Conservation (phyloP, 64 coral and sea anemone species). For the Stichodactyla helianthus region DNA sequence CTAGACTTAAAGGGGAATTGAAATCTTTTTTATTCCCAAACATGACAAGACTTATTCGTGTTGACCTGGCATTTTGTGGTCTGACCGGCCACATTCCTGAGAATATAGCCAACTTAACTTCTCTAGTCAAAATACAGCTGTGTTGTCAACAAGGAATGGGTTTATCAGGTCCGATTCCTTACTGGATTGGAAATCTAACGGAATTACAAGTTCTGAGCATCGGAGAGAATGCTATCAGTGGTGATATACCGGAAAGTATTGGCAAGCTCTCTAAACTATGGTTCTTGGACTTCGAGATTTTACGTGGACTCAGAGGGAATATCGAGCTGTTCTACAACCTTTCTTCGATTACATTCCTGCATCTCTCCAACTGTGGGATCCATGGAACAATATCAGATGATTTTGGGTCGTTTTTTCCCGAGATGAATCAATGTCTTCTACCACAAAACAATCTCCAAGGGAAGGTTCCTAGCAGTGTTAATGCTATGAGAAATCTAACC, state of each 20-base stretch:
- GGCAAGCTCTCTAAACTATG: conserved; percentile 46
- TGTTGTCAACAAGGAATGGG: conserved; percentile 59
- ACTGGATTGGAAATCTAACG: conserved; percentile 56
- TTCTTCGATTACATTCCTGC: conserved; percentile 48
- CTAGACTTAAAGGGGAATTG: conserved; percentile 23
- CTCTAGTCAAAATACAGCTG: conserved; percentile 63
- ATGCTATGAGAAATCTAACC: conserved; percentile 33
- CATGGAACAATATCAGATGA: conserved; percentile 47
- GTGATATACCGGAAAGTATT: conserved; percentile 69
- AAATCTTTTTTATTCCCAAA: conserved; percentile 48
- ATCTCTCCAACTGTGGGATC: conserved; percentile 49
- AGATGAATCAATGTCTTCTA: conserved; percentile 45
- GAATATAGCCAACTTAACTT: conserved; percentile 26
- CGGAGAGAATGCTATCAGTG: conserved; percentile 44
- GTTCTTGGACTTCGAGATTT: conserved; percentile 64
- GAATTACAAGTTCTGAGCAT: conserved; percentile 63
- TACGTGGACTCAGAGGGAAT: neutral
- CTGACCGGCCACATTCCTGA: conserved; percentile 38
- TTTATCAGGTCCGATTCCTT: conserved; percentile 48
- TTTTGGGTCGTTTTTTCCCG: conserved; percentile 51
- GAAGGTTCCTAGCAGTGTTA: conserved; percentile 33
- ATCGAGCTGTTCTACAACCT: conserved; percentile 45
- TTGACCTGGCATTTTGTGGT: conserved; percentile 29
- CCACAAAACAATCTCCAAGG: conserved; percentile 45
- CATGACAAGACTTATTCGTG: conserved; percentile 56